Evolutionary conservation across 2,797 vertebrate species (phyloP), one percentile per base, ranked within the genome.

Genomic region (Threskiornis aethiopicus): DNA sequence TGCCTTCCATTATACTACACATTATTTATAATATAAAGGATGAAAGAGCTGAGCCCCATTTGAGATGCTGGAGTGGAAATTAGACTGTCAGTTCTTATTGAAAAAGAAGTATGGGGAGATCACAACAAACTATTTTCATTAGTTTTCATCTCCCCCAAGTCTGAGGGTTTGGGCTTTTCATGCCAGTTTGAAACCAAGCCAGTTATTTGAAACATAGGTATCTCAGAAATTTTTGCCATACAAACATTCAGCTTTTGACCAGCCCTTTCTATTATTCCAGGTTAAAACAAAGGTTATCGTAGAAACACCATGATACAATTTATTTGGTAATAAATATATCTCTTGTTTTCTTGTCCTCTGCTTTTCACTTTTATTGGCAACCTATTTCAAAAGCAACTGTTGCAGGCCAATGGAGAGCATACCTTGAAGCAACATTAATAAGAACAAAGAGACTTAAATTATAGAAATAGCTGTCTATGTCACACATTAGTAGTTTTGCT

Each of bases 401-500:
- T 95, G 87, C 62, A 72, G 76, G 54, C 90, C 91, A 70, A 18
- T 9, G 39, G 59, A 64, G 80, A 75, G 22, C 52, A 31, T 96
- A 89, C 69, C 76, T 96, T 84, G 84, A 96, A 85, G 94, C 78
- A 90, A 95, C 95, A 96, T 98, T 96, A 98, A 97, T 93, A 97
- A 85, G 96, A 96, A 95, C 66, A 91, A 96, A 97, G 95, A 97
- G 96, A 95, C 86, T 83, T 94, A 90, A 90, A 83, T 97, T 83
- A 47, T 92, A 33, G 66, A 88, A 94, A 90, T 96, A 93, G 85
- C 96, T 95, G 94, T 69, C 39, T 62, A 1, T 82, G 93, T 97
- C 95, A 94, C 94, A 95, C 91, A 62, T 94, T 79, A 79, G 96
- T 96, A 97, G 82, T 96, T 98, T 96, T 96, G 94, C 90, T 97